Evolutionary conservation across 2,797 vertebrate genomes (phyloP), one percentile per base, ranked within the genome.

Genomic region (Mormyrus proboscirostris): DNA sequence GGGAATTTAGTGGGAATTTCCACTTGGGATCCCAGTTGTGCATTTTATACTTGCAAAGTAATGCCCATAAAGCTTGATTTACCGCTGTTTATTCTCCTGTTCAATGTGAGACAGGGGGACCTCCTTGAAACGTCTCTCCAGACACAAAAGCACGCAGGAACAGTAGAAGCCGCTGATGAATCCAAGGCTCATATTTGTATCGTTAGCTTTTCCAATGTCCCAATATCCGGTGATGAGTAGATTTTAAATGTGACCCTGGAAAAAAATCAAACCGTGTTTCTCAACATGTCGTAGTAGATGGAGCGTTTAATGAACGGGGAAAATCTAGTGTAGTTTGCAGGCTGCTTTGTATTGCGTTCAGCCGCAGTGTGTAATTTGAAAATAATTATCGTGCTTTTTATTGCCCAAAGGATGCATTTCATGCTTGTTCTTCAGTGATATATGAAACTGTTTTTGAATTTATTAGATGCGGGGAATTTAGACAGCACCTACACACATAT

Each of bases 11-110:
- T 38, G 44, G 88, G 47, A 79, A 41, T 41, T 19, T 3, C 51
- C 47, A 55, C 29, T 29, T 55, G 50, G 69, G 16, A 84, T 47
- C 86, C 87, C 86, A 88, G 89, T 33, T 38, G 10, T 38, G 12
- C 65, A 33, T 73, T 88, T 88, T 57, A 87, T 87, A 84, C 73
- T 76, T 82, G 88, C 76, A 49, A 57, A 88, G 88, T 51, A 91
- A 91, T 69, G 89, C 73, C 89, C 90, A 88, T 89, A 85, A 19
- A 85, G 88, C 53, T 62, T 91, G 91, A 92, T 91, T 92, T 91
- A 90, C 22, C n/a, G 25, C 62, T 92, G 90, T 93, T 93, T 92
- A 90, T 92, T 91, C 92, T 92, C 88, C 90, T 88, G 69, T 33
- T 87, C 86, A 88, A 85, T 88, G 59, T 85, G 89, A 90, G 89